Evolutionary conservation across 2,888 invertebrate species (phyloP).

Genomic region (Malachius bipustulatus): DNA sequence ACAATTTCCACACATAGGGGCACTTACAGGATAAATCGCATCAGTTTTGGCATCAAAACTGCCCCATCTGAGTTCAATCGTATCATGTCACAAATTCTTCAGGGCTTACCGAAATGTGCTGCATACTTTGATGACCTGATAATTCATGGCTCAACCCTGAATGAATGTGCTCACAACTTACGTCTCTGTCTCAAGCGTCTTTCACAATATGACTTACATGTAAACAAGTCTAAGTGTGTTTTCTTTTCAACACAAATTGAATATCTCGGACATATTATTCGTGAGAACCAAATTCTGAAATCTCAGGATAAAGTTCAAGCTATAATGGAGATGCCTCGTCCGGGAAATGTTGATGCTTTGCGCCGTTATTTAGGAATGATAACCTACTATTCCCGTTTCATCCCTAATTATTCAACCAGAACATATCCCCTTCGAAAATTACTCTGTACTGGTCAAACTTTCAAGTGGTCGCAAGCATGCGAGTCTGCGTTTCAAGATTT

Average conservation of each 20-base stretch:
- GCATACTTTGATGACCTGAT: conserved; percentile 18
- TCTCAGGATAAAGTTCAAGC: conserved; percentile 3
- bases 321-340: conserved; percentile 3
- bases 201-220: conserved; percentile 10
- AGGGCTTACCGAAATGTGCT: conserved; percentile 12
- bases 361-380: conserved; percentile 1
- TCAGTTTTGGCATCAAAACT: conserved; percentile 15
- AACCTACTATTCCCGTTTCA: not conserved
- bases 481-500: not conserved
- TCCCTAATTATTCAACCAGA: not conserved
- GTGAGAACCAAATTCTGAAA: not conserved
- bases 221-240: too few relatives aligned
- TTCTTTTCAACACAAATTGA: conserved; percentile 9
- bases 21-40: conserved; percentile 13
- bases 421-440: not conserved
- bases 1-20: conserved; percentile 12
- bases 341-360: conserved; percentile 1
- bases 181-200: conserved; percentile 6
- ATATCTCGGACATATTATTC: conserved; percentile 4
- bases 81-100: conserved; percentile 15
- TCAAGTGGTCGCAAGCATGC: not conserved
- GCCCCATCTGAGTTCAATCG: conserved; percentile 15
- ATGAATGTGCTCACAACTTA: conserved; percentile 12
- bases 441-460: not conserved
- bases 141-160: conserved; percentile 12